These are phyloP conservation scores for Varanus salvator DNA, from an alignment of 2,113 vertebrate genomes.

Conservation along the genomic window DNA sequence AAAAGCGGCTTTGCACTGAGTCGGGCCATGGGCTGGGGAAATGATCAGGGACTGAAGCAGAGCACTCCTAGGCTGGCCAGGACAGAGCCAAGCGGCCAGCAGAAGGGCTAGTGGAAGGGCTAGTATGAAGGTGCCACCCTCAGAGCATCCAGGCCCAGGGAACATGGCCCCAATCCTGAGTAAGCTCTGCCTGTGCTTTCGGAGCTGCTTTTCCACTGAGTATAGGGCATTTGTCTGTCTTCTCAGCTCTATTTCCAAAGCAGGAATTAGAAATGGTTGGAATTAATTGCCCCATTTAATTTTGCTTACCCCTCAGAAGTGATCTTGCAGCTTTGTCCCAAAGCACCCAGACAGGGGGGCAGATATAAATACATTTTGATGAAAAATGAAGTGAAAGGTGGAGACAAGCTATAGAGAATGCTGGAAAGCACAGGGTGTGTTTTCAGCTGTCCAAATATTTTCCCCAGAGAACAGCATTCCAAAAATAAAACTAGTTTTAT, in stretches of 20 bases:
- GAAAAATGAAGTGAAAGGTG: not conserved
- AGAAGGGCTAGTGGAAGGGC: not conserved
- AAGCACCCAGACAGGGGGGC: not conserved
- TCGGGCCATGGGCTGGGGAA: not conserved
- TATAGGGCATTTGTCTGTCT: too few relatives aligned
- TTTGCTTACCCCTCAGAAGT: not conserved
- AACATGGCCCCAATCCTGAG: slow-evolving; percentile 3
- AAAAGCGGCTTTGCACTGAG: too few relatives aligned
- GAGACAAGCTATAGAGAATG: not conserved
- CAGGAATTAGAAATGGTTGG: slow-evolving; percentile 40
- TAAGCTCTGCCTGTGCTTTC: not conserved
- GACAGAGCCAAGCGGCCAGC: not conserved
- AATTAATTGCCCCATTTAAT: not conserved
- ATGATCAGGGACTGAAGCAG: not conserved
- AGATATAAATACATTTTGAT: too few relatives aligned
- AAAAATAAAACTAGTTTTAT: slow-evolving; percentile 19
- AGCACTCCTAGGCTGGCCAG: not conserved
- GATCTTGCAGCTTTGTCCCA: not conserved
- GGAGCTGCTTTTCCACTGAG: not conserved
- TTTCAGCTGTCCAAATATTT: slow-evolving; percentile 22
- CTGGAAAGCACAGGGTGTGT: not conserved
- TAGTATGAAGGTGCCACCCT: not conserved
- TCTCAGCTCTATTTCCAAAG: slow-evolving; percentile 17
- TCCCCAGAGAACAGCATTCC: slow-evolving; percentile 2
- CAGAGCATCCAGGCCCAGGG: not conserved